Evolutionary conservation across 92 coral and sea anemone species (phyloP).

Genomic region (Epizoanthus rinbou): DNA sequence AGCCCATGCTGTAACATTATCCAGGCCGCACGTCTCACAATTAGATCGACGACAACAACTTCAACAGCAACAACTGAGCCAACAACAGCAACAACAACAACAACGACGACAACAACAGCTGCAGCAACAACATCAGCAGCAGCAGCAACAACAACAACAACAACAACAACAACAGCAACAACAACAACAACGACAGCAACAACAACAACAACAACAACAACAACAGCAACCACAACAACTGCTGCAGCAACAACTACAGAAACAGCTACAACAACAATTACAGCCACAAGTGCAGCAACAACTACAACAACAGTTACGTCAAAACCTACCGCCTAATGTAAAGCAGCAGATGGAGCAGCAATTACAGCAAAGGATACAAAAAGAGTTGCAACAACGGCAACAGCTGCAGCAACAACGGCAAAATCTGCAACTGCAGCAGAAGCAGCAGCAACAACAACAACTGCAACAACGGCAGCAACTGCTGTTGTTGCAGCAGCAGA

Average conservation of each 20-base stretch:
- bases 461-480: background rate
- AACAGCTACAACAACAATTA: too few species aligned
- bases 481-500: background rate
- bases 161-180: background rate
- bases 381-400: background rate
- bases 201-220: background rate
- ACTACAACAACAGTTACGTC: background rate
- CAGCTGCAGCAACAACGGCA: background rate
- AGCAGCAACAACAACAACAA: background rate
- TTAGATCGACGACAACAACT: background rate
- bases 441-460: background rate
- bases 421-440: background rate
- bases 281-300: background rate
- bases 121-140: background rate
- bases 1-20: background rate
- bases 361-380: background rate
- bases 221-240: background rate
- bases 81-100: background rate
- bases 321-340: background rate
- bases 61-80: background rate
- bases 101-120: background rate
- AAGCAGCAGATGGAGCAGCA: background rate
- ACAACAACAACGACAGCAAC: background rate
- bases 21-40: background rate
- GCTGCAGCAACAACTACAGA: background rate